These are phyloP conservation scores for Nesogale talazaci DNA, from an alignment of 2,113 vertebrate genomes.

Conservation along the genomic window DNA sequence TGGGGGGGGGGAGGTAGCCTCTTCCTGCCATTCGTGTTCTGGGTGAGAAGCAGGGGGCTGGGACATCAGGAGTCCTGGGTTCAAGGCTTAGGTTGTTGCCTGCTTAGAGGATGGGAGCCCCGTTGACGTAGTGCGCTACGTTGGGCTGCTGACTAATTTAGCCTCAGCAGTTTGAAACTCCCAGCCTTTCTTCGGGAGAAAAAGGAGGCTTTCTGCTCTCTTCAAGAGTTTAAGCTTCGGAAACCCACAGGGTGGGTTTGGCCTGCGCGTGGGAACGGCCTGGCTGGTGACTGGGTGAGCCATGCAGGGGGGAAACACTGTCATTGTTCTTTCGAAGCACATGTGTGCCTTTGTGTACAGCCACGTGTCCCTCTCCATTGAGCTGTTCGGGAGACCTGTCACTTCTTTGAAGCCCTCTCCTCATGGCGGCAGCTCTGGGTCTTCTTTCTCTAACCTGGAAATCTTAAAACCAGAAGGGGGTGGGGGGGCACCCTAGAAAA, in stretches of 20 bases:
- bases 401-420: neutral
- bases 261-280: no score
- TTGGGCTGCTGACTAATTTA: no score
- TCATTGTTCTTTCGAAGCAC: no score
- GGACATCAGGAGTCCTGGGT: neutral
- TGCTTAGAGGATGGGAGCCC: neutral
- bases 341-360: no score
- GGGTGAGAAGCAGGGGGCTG: neutral
- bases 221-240: no score
- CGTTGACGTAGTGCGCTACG: no score
- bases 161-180: no score
- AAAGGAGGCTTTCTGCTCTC: no score
- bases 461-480: neutral
- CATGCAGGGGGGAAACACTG: no score
- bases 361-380: neutral
- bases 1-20: neutral
- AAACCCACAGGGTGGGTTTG: no score
- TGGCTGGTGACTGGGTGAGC: no score
- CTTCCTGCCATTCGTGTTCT: neutral
- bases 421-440: neutral
- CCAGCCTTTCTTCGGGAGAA: no score
- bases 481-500: constrained; percentile 45
- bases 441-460: constrained; percentile 21
- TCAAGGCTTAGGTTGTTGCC: neutral
- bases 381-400: neutral